Evolutionary conservation across 2,797 vertebrate species (phyloP).

Genomic region (Chrysocyon brachyurus): DNA sequence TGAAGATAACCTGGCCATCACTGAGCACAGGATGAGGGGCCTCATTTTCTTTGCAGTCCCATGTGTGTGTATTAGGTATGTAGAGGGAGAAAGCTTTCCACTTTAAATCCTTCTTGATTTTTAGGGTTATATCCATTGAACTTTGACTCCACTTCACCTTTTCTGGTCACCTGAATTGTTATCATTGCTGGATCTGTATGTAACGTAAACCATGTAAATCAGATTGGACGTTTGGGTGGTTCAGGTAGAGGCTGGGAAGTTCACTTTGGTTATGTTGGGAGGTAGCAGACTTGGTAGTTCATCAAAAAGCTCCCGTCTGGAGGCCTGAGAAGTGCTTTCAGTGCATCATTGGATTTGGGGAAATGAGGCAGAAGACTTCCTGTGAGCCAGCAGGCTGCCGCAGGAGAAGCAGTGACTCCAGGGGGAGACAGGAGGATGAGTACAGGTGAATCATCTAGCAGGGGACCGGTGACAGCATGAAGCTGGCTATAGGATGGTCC

Average conservation of each 20-base stretch:
- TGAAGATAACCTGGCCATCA: background rate
- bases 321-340: background rate
- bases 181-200: rapidly evolving
- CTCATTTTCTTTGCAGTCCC: background rate
- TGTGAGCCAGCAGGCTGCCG: rapidly evolving
- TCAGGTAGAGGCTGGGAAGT: background rate
- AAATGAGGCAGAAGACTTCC: background rate
- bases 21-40: no score
- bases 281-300: background rate
- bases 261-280: background rate
- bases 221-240: background rate
- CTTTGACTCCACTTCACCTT: background rate
- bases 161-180: background rate
- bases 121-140: no score
- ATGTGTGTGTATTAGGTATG: background rate
- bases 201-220: background rate
- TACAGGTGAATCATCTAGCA: rapidly evolving
- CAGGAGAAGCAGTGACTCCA: rapidly evolving
- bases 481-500: rapidly evolving
- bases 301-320: rapidly evolving
- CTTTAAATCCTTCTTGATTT: background rate
- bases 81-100: background rate
- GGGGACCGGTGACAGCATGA: rapidly evolving
- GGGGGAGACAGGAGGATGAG: rapidly evolving
- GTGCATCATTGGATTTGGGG: background rate